Percentiles rank a stretch among this genome's conserved stretches.
Conservation (phyloP, 30 jellyfish, hydroid and myxozoan genomes). For the Nemopilema nomurai region DNA sequence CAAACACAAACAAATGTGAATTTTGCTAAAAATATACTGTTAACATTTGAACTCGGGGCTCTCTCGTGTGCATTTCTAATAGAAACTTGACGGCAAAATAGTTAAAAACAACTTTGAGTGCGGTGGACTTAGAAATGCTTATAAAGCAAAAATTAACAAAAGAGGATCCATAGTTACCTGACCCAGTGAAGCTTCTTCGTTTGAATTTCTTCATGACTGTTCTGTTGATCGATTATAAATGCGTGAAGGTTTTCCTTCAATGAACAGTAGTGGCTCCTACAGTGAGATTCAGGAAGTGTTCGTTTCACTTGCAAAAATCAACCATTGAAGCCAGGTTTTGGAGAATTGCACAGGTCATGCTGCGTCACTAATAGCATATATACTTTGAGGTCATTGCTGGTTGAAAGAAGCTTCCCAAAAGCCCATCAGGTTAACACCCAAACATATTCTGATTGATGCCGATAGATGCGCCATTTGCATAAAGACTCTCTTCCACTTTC, state of each 20-base stretch:
- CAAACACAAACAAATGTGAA: no score
- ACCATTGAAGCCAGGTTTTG: neutral
- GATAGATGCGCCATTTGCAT: neutral
- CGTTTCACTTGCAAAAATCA: neutral
- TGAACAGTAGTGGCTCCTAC: neutral
- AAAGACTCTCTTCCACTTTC: neutral
- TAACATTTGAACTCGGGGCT: no score
- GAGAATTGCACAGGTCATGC: neutral
- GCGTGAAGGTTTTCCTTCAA: neutral
- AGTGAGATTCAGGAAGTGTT: neutral
- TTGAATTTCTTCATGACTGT: constrained; percentile 54
- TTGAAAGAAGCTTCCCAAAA: neutral
- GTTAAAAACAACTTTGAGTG: neutral
- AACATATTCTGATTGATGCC: neutral
- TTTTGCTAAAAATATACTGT: no score
- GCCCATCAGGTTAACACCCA: neutral
- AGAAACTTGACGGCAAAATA: no score
- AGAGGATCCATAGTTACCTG: constrained; percentile 27
- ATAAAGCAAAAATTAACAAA: neutral
- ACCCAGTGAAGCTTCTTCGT: constrained; percentile 68
- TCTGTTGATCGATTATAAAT: no score
- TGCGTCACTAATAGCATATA: neutral
- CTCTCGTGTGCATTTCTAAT: no score
- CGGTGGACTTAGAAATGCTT: neutral
- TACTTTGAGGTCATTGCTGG: neutral